phyloP scores from a whole-genome alignment of 2,797 vertebrate species.

The Tolypeutes matacus region DNA sequence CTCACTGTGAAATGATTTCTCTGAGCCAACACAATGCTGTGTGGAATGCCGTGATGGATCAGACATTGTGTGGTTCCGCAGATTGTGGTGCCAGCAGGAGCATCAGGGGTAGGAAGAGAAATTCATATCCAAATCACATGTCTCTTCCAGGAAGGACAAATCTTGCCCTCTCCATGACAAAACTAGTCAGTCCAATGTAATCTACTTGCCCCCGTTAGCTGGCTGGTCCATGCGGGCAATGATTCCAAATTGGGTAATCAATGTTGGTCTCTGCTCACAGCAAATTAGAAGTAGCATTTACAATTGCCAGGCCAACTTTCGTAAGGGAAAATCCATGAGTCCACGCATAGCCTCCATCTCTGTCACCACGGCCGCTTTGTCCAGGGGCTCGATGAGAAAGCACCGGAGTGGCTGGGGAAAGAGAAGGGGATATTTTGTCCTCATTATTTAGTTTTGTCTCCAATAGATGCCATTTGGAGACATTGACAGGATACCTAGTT shows the following conservation, averaged over 20 bases:
- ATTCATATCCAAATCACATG: neutral
- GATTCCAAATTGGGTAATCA: neutral
- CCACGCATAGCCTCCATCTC: too few relatives aligned
- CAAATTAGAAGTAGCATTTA: accelerated
- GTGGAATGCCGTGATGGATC: accelerated
- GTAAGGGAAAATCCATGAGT: neutral
- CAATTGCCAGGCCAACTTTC: too few relatives aligned
- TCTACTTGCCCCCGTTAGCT: too few relatives aligned
- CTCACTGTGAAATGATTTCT: accelerated
- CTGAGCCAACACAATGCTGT: accelerated
- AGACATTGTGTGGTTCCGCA: neutral
- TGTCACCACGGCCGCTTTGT: accelerated
- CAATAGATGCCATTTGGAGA: neutral
- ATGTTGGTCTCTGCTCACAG: accelerated
- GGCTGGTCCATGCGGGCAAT: too few relatives aligned
- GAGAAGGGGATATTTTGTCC: neutral
- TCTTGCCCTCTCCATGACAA: accelerated
- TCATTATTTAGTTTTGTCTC: neutral
- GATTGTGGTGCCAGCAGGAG: accelerated
- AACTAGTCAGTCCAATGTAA: neutral
- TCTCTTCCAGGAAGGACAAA: neutral
- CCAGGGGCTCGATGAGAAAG: too few relatives aligned
- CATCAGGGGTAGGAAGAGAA: accelerated
- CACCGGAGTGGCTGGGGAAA: accelerated
- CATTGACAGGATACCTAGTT: neutral